phyloP scores from a whole-genome alignment of 2,888 invertebrate genomes.

The Drosophila greeni region DNA sequence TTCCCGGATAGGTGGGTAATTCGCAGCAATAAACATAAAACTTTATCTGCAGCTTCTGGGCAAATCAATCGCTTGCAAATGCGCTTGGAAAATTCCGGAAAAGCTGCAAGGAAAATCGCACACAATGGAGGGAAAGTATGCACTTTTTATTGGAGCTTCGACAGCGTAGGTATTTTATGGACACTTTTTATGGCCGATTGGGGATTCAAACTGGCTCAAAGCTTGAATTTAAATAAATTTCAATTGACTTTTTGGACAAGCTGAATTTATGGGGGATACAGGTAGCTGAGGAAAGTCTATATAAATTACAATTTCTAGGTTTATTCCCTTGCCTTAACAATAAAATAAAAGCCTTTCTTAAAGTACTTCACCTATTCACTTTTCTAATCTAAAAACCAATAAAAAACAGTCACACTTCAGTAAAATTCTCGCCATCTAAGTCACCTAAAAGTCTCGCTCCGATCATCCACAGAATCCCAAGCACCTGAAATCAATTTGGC shows the following conservation, averaged over 20 bases:
- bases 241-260: conserved; percentile 9
- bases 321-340: no score
- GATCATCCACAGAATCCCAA: conserved; percentile 16
- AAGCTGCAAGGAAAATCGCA: conserved; percentile 17
- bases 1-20: neutral
- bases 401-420: neutral
- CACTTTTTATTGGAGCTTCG: neutral
- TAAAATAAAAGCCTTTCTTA: neutral
- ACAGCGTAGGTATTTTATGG: conserved; percentile 19
- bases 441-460: neutral
- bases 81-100: conserved; percentile 25
- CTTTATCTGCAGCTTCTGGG: conserved; percentile 41
- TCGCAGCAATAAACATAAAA: conserved; percentile 40
- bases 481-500: conserved; percentile 39
- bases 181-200: conserved; percentile 14
- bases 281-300: no score
- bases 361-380: neutral
- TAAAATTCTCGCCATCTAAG: neutral
- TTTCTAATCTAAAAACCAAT: neutral
- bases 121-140: conserved; percentile 23
- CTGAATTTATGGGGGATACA: neutral
- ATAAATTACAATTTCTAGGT: no score
- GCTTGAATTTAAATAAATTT: conserved; percentile 12
- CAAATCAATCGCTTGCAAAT: conserved; percentile 46
- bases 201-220: conserved; percentile 18